These are phyloP conservation scores for Danaus chrysippus DNA, from an alignment of 2,888 invertebrate genomes.

Conservation along the genomic window DNA sequence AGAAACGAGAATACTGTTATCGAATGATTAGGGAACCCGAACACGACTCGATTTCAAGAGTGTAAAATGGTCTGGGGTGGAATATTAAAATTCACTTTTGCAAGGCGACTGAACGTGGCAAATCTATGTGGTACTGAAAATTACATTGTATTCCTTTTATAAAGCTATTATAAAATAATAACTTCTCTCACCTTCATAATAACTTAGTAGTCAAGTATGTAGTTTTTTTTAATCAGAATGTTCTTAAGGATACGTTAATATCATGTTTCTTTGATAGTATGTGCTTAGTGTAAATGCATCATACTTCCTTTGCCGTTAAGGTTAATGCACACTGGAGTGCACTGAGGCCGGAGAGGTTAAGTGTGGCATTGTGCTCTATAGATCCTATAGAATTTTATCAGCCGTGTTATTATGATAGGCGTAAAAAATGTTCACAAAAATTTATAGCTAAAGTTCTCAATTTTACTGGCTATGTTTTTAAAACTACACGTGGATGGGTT, in stretches of 20 bases:
- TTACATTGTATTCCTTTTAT: no score
- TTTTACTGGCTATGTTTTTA: no score
- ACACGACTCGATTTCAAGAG: slow-evolving; percentile 12
- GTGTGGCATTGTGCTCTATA: slow-evolving; percentile 27
- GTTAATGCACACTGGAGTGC: slow-evolving; percentile 31
- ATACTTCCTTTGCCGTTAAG: slow-evolving; percentile 27
- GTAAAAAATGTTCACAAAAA: slow-evolving; percentile 1
- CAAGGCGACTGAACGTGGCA: background rate
- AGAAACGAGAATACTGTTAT: background rate
- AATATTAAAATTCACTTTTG: slow-evolving; percentile 17
- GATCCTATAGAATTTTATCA: slow-evolving; percentile 4
- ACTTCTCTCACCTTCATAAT: no score
- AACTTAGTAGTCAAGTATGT: background rate
- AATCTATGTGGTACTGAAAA: background rate
- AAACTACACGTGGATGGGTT: no score
- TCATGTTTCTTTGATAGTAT: slow-evolving; percentile 13
- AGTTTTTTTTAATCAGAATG: slow-evolving; percentile 5
- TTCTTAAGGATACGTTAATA: slow-evolving; percentile 8
- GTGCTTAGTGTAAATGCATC: slow-evolving; percentile 22
- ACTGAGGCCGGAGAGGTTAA: slow-evolving; percentile 22
- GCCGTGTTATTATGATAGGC: slow-evolving; percentile 2
- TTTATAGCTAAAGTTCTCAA: background rate
- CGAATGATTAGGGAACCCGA: slow-evolving; percentile 9
- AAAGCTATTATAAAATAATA: no score
- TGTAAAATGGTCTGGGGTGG: slow-evolving; percentile 14